A percentile compares a stretch with the other conserved stretches of the same genome.
These are phyloP conservation scores for Oplegnathus fasciatus DNA, from an alignment of 2,113 vertebrate genomes.

Conservation along the genomic window DNA sequence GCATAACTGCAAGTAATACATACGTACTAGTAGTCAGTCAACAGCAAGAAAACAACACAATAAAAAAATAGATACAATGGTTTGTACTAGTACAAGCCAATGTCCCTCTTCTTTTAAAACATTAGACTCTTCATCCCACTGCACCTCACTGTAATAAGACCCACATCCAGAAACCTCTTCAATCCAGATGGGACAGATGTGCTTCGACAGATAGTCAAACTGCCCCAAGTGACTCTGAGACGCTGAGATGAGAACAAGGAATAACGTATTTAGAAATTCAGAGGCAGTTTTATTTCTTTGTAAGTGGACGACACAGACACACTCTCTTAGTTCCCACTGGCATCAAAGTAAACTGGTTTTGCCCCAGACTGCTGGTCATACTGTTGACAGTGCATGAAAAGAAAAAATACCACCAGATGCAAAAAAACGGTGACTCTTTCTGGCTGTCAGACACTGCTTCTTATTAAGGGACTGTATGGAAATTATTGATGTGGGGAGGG, in stretches of 20 bases:
- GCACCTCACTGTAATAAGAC: conserved; percentile 20
- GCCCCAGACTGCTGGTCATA: not conserved
- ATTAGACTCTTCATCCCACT: not conserved
- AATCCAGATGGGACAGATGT: conserved; percentile 52
- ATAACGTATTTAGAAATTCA: not conserved
- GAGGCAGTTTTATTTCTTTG: not conserved
- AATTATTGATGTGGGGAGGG: not conserved
- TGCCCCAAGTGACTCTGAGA: not conserved
- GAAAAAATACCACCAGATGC: not conserved
- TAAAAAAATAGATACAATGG: not conserved
- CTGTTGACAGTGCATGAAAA: not conserved
- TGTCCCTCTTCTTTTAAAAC: not conserved
- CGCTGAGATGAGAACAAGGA: conserved; percentile 6
- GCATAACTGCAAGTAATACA: not conserved
- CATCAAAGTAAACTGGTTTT: not conserved
- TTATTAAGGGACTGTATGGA: not conserved
- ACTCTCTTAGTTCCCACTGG: not conserved
- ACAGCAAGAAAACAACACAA: not conserved
- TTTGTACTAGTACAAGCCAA: not conserved
- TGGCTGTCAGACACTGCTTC: not conserved
- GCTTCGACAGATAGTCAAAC: not conserved
- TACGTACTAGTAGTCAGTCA: not conserved
- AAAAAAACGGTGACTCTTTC: not conserved
- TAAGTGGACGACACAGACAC: not conserved
- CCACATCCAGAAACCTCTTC: conserved; percentile 11